Evolutionary conservation across 2,888 invertebrate genomes (phyloP), one percentile per base, ranked within the genome.

Genomic region (Athetis lepigone): DNA sequence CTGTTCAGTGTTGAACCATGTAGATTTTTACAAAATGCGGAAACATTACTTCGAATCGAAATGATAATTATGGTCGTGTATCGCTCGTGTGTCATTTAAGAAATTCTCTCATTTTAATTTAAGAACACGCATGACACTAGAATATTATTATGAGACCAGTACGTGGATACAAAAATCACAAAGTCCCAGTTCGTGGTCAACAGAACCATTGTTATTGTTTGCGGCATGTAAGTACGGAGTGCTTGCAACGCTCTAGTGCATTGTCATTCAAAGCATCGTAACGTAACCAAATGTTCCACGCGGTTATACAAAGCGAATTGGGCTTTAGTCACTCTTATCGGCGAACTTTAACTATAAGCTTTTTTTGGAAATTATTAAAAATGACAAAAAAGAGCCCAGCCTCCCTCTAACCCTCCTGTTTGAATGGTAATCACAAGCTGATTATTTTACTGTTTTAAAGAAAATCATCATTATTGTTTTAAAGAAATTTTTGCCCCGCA

Each of bases 121-220:
- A 33, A 13, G 13, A 33, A 4, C 2, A n/a, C n/a, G n/a, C n/a
- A n/a, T n/a, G n/a, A n/a, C n/a, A n/a, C n/a, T n/a, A 13, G 13
- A 33, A 3, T 33, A 33, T 29, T 13, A 39, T 18, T n/a, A n/a
- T n/a, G n/a, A 39, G 9, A 39, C 18, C 0, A 40, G 7, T n/a
- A n/a, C n/a, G n/a, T 40, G 13, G 7, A 29, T 27, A 23, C 18
- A 51, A 27, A 37, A 9, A 9, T 2, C 1, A 18, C 18, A 23
- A 18, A 50, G 5, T 65, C 13, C 13, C 13, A 47, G 55, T 16
- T 47, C 50, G 25, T 77, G 66, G 76, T 60, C 33, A 63, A 46
- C 66, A 9, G 18, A 64, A 5, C n/a, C 29, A 62, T 50, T 78
- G 67, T 70, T 47, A 64, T 66, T 77, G 70, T 76, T 77, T 74